Percentiles rank a stretch among this genome's conserved stretches.
phyloP scores from a whole-genome alignment of 1,140 invertebrate species.

The Heliothis virescens region DNA sequence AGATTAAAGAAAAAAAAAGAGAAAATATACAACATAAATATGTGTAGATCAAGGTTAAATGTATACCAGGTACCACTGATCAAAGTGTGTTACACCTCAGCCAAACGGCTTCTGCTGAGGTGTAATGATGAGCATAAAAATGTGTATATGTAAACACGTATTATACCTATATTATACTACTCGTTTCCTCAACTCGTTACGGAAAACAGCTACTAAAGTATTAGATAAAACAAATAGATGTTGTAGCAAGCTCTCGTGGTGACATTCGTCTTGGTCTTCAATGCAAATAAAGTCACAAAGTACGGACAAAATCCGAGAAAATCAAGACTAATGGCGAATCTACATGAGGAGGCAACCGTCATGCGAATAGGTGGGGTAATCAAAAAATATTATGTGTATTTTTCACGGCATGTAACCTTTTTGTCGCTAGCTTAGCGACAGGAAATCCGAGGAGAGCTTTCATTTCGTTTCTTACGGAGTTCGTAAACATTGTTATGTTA shows the following conservation, averaged over 20 bases:
- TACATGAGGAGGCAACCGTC: background rate
- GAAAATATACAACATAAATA: too few species aligned
- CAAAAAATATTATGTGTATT: conserved; percentile 41
- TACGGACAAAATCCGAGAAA: conserved; percentile 23
- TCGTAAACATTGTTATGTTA: background rate
- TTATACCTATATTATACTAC: too few species aligned
- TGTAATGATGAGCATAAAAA: too few species aligned
- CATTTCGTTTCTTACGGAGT: conserved; percentile 6
- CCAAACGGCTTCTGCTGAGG: too few species aligned
- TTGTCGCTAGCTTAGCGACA: conserved; percentile 15
- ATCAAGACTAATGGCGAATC: conserved; percentile 6
- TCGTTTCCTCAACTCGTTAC: too few species aligned
- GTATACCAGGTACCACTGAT: too few species aligned
- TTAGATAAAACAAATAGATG: background rate
- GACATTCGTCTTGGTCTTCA: conserved; percentile 1
- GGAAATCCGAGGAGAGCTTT: background rate
- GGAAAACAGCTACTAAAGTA: background rate
- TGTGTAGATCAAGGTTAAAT: too few species aligned
- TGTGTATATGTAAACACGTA: too few species aligned
- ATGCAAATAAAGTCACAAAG: background rate
- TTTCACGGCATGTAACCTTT: conserved; percentile 14
- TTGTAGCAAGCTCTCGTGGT: background rate
- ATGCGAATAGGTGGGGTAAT: conserved; percentile 26
- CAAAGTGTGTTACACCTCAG: too few species aligned
- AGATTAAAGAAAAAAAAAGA: too few species aligned